Conservation (phyloP, 2,888 invertebrate genomes). For the Nysson spinosus region DNA sequence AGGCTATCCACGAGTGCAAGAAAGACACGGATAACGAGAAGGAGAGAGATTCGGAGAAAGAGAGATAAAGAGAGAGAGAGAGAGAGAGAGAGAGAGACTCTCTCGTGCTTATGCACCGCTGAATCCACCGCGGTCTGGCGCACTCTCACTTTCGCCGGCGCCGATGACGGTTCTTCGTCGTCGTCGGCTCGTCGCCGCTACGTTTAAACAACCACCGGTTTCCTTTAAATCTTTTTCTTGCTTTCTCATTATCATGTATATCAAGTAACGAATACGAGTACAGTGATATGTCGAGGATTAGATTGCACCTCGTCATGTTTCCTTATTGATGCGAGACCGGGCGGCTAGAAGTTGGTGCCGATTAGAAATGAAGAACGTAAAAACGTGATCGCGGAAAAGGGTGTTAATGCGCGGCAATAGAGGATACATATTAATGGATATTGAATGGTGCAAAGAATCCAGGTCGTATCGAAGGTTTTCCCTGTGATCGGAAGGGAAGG, state of each 20-base stretch:
- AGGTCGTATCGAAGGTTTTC: too few species aligned
- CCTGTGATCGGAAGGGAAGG: background rate
- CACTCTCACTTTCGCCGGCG: constrained; percentile 76
- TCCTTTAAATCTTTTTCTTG: constrained; percentile 5
- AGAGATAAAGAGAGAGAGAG: constrained; percentile 27
- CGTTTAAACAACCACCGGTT: constrained; percentile 31
- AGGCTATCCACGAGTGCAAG: constrained; percentile 45
- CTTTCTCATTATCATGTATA: too few species aligned
- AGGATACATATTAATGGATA: too few species aligned
- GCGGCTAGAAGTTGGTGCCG: background rate
- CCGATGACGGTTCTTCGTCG: constrained; percentile 71
- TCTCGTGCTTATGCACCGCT: constrained; percentile 70
- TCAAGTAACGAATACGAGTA: too few species aligned
- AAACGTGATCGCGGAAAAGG: background rate
- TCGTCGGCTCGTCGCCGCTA: constrained; percentile 62
- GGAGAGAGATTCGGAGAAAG: constrained; percentile 7
- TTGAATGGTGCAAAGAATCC: too few species aligned
- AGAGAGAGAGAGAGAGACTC: constrained; percentile 44
- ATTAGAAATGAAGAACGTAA: background rate
- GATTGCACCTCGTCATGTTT: too few species aligned
- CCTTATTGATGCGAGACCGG: too few species aligned
- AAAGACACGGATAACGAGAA: constrained; percentile 28
- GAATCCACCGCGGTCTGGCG: constrained; percentile 63
- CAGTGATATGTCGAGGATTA: too few species aligned
- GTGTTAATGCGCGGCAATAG: too few species aligned